Conservation (phyloP, 2,888 invertebrate species). For the Polydrusus pterygomalis region DNA sequence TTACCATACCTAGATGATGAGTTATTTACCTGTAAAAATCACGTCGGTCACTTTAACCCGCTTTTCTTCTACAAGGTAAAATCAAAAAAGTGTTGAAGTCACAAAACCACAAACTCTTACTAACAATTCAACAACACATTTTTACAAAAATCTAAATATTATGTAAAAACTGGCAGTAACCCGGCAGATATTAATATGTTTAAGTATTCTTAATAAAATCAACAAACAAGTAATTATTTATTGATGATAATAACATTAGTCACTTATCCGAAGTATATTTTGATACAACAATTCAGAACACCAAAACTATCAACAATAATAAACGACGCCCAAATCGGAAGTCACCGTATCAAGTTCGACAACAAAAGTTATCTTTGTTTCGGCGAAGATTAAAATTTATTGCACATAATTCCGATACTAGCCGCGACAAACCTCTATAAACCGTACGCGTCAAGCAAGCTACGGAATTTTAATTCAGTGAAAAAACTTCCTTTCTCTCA, state of each 20-base stretch:
- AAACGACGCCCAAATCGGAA: neutral
- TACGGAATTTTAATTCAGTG: slow-evolving; percentile 8
- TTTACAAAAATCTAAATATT: neutral
- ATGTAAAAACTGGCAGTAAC: too few species aligned
- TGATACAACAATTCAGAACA: neutral
- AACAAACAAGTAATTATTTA: neutral
- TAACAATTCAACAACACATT: neutral
- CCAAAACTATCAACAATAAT: slow-evolving; percentile 5
- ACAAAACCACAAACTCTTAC: neutral
- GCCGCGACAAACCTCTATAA: slow-evolving; percentile 3
- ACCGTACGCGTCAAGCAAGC: neutral
- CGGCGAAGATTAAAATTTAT: slow-evolving; percentile 11
- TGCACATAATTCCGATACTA: slow-evolving; percentile 2
- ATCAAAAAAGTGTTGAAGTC: neutral
- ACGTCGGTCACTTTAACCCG: neutral
- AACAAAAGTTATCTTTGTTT: slow-evolving; percentile 26
- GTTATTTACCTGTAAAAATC: slow-evolving; percentile 19
- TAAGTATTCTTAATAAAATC: neutral
- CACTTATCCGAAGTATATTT: neutral
- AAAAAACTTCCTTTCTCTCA: slow-evolving; percentile 28
- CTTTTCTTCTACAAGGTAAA: neutral
- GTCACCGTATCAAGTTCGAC: neutral
- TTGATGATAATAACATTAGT: too few species aligned
- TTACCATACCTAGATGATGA: too few species aligned
- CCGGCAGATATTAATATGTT: neutral